Evolutionary conservation across 2,797 vertebrate genomes (phyloP), one percentile per base, ranked within the genome.

Genomic region (Ambastaia sidthimunki): DNA sequence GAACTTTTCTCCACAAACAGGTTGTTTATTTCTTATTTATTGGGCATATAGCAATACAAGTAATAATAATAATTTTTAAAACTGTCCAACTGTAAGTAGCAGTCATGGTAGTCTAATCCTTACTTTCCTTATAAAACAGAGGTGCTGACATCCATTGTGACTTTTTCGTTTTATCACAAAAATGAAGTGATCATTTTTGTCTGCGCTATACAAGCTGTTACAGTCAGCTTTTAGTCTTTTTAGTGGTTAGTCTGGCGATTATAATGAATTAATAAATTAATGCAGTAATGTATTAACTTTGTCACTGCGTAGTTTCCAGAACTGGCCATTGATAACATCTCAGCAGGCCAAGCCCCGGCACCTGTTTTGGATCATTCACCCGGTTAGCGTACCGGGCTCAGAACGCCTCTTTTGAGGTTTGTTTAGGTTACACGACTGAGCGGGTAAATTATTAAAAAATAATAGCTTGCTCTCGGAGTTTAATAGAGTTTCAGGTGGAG

Each of bases 221-320:
- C 18, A 21, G 21, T 37, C 41, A 1, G 55, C 18, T 16, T 73
- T 73, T 21, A 66, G 59, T 66, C 3, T 80, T 47, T 63, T 41
- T 41, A 9, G 37, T 41, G 0, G 37, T 19, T 21, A 65, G 60
- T 15, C 59, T 72, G 25, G 28, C 9, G 12, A 60, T 71, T 81
- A 34, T 80, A 82, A 80, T 62, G 65, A 63, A 54, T 66, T 81
- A 67, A 67, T 73, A 70, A 59, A 65, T 75, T 80, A 7, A 47
- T 63, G 80, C 70, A 84, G 82, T 84, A 78, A 84, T 15, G 60
- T 84, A 86, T 86, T 86, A 86, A 86, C 85, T 78, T n/a, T 21
- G 70, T 77, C 21, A 71, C 55, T 41, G 81, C 12, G 34, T 66
- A 52, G 47, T 84, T 84, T 86, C 82, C 80, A 82, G 74, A 82